Conservation (phyloP, 2,113 vertebrate genomes). For the Narcine bancroftii region DNA sequence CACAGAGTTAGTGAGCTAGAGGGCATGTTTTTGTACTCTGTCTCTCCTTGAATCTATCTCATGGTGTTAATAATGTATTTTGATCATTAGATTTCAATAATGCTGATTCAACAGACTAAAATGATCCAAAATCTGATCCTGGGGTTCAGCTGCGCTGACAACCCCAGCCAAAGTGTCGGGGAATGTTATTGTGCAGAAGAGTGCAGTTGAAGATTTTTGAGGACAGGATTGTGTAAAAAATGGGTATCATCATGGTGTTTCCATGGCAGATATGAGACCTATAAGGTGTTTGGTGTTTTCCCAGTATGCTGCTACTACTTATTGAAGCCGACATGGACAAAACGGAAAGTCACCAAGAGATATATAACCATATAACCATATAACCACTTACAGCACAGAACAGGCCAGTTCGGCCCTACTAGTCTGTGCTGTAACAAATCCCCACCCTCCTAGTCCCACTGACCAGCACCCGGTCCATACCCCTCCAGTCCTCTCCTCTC, state of each 20-base stretch:
- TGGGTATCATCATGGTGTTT: background rate
- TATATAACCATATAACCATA: too few species aligned
- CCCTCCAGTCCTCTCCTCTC: too few species aligned
- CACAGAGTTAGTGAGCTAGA: too few species aligned
- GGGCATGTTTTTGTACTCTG: too few species aligned
- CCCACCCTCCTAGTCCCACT: too few species aligned
- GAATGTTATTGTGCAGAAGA: background rate
- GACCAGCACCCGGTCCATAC: too few species aligned
- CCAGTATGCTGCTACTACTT: background rate
- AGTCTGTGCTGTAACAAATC: too few species aligned
- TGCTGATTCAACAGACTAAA: background rate
- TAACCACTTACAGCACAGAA: too few species aligned
- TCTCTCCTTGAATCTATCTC: background rate
- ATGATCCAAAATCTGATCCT: background rate
- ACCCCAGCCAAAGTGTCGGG: background rate
- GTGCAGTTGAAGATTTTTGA: background rate
- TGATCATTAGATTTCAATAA: background rate
- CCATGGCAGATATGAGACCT: background rate
- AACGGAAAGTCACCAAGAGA: background rate
- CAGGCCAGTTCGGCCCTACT: too few species aligned
- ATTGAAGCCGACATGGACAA: background rate
- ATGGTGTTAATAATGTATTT: background rate
- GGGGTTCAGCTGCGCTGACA: background rate
- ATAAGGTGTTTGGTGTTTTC: background rate
- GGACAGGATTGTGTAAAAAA: background rate